phyloP scores from a whole-genome alignment of 2,797 vertebrate species.

The Alca torda region DNA sequence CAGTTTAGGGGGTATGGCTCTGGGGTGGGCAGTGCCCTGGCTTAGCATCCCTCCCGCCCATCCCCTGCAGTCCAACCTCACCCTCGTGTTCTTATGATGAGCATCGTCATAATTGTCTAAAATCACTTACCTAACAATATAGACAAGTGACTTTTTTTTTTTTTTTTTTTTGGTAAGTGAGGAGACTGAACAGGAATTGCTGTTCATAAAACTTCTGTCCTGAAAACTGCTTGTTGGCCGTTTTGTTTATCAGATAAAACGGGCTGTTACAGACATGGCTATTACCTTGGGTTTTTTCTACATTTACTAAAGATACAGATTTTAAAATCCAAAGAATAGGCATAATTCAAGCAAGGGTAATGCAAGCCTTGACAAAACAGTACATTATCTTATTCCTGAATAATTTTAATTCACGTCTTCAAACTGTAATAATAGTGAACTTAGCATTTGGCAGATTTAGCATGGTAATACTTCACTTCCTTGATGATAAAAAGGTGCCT shows the following conservation, averaged over 20 bases:
- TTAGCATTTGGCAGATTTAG: neutral
- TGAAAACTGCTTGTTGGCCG: neutral
- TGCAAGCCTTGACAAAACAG: neutral
- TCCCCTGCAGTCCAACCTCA: neutral
- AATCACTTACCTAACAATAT: neutral
- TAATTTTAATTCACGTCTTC: neutral
- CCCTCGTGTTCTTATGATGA: neutral
- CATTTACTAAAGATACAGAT: neutral
- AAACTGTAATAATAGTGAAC: neutral
- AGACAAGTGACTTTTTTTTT: neutral
- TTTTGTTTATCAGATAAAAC: neutral
- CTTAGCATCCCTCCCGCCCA: rapidly evolving
- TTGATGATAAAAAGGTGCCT: neutral
- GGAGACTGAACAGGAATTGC: neutral
- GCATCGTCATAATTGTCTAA: neutral
- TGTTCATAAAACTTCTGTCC: neutral
- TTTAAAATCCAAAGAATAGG: neutral
- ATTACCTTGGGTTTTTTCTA: neutral
- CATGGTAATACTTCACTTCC: neutral
- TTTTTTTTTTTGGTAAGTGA: neutral
- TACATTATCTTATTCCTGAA: neutral
- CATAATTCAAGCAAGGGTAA: neutral
- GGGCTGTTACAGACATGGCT: neutral
- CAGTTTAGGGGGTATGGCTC: neutral
- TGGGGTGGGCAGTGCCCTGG: neutral